A percentile compares a stretch with the other conserved stretches of the same genome.
phyloP scores from a whole-genome alignment of 2,113 vertebrate genomes.

The Girardinichthys multiradiatus region DNA sequence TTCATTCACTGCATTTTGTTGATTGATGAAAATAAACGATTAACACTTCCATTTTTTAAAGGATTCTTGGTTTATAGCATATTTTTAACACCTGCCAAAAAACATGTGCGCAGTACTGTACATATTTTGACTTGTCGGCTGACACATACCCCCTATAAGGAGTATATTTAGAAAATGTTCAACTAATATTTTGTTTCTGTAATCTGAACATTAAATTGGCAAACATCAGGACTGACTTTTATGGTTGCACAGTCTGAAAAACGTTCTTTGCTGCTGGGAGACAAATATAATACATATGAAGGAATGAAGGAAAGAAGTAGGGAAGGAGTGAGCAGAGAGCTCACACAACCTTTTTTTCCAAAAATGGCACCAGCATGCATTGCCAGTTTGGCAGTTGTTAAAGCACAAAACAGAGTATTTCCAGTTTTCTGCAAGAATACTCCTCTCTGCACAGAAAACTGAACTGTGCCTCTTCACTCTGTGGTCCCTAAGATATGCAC shows the following conservation, averaged over 20 bases:
- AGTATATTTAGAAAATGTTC: not conserved
- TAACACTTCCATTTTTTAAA: too few species aligned
- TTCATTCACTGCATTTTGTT: too few species aligned
- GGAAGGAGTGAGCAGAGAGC: slow-evolving; percentile 27
- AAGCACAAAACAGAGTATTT: slow-evolving; percentile 34
- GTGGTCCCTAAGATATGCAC: not conserved
- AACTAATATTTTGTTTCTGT: slow-evolving; percentile 24
- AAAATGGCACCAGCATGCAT: slow-evolving; percentile 42
- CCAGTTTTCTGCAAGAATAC: slow-evolving; percentile 32
- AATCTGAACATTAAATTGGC: slow-evolving; percentile 3
- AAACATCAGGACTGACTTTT: slow-evolving; percentile 19
- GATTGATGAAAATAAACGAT: too few species aligned
- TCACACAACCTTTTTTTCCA: slow-evolving; percentile 50
- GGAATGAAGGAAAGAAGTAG: slow-evolving; percentile 1
- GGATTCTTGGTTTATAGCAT: too few species aligned
- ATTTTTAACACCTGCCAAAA: too few species aligned
- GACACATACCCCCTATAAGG: not conserved
- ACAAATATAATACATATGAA: slow-evolving; percentile 12
- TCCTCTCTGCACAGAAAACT: slow-evolving; percentile 17
- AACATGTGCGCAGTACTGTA: too few species aligned
- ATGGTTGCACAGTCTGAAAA: slow-evolving; percentile 19
- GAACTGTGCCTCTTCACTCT: not conserved
- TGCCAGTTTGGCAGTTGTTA: slow-evolving; percentile 48
- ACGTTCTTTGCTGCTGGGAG: slow-evolving; percentile 25
- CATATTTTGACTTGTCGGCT: not conserved